phyloP scores from a whole-genome alignment of 2,888 invertebrate genomes.

The Diploptera punctata region DNA sequence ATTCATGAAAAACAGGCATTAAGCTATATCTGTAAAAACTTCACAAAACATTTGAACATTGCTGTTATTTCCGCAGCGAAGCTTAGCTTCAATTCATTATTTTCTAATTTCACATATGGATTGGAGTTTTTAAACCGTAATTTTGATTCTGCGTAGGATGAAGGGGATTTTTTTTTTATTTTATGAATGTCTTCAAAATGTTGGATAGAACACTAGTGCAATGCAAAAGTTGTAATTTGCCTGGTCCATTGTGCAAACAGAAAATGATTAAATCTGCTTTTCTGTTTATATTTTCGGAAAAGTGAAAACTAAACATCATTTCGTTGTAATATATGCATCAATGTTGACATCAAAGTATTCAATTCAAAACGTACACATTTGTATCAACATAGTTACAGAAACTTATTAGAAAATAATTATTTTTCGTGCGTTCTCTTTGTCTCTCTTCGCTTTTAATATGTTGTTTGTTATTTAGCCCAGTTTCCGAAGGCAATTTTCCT shows the following conservation, averaged over 20 bases:
- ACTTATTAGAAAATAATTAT: constrained; percentile 4
- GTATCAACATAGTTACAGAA: constrained; percentile 7
- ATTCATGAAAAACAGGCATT: too few relatives aligned
- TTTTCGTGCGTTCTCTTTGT: background rate
- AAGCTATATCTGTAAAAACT: too few relatives aligned
- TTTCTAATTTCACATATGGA: too few relatives aligned
- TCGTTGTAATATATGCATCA: constrained; percentile 5
- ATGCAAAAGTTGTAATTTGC: background rate
- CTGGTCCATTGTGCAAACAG: background rate
- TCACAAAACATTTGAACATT: too few relatives aligned
- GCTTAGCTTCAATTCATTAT: too few relatives aligned
- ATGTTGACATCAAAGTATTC: constrained; percentile 5
- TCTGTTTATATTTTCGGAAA: constrained; percentile 8
- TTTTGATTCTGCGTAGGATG: background rate
- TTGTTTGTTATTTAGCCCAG: background rate
- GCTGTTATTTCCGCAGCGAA: too few relatives aligned
- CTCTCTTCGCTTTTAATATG: too few relatives aligned
- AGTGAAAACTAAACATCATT: constrained; percentile 1
- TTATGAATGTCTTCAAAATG: background rate
- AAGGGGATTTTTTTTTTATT: background rate
- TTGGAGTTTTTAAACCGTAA: background rate
- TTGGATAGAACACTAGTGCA: background rate
- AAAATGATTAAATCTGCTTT: constrained; percentile 1
- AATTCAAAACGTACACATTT: constrained; percentile 5
- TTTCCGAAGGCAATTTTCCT: background rate